These are phyloP conservation scores for Reticulitermes speratus DNA, from an alignment of 1,140 invertebrate species.

Conservation along the genomic window DNA sequence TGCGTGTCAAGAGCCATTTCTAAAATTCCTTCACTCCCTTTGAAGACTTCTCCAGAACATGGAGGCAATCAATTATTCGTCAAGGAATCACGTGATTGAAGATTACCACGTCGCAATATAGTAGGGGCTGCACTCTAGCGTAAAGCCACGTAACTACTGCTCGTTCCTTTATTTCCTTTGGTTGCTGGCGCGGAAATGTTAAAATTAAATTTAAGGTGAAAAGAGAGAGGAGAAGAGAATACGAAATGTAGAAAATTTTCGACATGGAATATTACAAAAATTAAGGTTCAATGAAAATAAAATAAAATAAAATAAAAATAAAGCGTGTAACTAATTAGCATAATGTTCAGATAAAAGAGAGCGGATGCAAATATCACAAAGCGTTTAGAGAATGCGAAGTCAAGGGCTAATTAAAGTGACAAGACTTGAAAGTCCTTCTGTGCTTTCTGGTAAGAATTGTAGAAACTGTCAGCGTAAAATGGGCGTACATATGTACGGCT, in stretches of 20 bases:
- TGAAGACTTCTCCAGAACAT: background rate
- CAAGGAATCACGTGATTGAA: conserved; percentile 9
- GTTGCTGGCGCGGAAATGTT: background rate
- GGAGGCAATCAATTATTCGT: conserved; percentile 18
- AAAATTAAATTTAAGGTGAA: conserved; percentile 1
- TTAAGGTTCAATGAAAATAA: background rate
- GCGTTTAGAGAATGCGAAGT: background rate
- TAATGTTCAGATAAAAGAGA: conserved; percentile 3
- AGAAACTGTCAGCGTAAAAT: background rate
- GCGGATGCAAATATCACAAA: background rate
- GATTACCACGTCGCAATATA: conserved; percentile 11
- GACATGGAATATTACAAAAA: background rate
- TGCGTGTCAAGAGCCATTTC: background rate
- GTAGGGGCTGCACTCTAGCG: background rate
- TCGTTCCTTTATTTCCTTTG: conserved; percentile 7
- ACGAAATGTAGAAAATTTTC: background rate
- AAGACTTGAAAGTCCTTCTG: background rate
- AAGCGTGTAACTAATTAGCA: background rate
- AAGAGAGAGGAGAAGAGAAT: conserved; percentile 5
- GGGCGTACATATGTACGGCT: background rate
- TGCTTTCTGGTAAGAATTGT: background rate
- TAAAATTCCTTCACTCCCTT: background rate
- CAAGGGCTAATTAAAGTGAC: background rate
- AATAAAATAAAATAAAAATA: background rate
- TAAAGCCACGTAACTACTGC: conserved; percentile 14